These are phyloP conservation scores for Nebria ingens DNA, from an alignment of 1,140 invertebrate species.

Conservation along the genomic window DNA sequence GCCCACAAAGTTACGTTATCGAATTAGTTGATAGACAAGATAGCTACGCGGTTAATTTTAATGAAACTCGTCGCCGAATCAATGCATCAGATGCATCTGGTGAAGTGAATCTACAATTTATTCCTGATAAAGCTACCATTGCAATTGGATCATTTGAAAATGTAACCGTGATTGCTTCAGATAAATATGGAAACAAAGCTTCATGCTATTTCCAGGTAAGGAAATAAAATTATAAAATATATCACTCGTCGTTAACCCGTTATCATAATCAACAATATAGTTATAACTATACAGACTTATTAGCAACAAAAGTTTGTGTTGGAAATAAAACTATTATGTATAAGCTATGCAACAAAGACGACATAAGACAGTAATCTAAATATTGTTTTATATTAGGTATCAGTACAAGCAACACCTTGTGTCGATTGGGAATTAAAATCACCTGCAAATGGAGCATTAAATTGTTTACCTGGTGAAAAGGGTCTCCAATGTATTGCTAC, in stretches of 20 bases:
- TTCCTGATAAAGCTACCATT: conserved; percentile 78
- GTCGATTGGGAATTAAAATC: conserved; percentile 87
- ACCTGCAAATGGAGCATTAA: conserved; percentile 78
- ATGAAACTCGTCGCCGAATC: conserved; percentile 75
- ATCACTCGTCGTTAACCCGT: too few relatives aligned
- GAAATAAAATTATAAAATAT: conserved; percentile 2
- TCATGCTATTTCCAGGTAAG: conserved; percentile 86
- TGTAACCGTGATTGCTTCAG: conserved; percentile 82
- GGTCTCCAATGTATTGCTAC: conserved; percentile 83
- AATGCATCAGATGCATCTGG: conserved; percentile 85
- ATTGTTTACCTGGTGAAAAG: conserved; percentile 71
- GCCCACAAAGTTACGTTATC: conserved; percentile 92
- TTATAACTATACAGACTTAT: too few relatives aligned
- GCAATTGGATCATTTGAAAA: conserved; percentile 87
- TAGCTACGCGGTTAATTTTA: conserved; percentile 84
- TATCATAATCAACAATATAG: too few relatives aligned
- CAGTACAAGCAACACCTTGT: conserved; percentile 86
- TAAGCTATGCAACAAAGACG: too few relatives aligned
- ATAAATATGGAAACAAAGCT: conserved; percentile 82
- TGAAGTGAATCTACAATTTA: conserved; percentile 71
- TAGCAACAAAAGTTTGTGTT: neutral
- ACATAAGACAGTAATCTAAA: neutral
- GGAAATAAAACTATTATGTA: too few relatives aligned
- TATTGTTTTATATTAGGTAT: conserved; percentile 41
- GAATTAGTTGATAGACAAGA: conserved; percentile 84